Evolutionary conservation across 2,888 invertebrate genomes (phyloP), one percentile per base, ranked within the genome.

Genomic region (Sarcophaga variegata): DNA sequence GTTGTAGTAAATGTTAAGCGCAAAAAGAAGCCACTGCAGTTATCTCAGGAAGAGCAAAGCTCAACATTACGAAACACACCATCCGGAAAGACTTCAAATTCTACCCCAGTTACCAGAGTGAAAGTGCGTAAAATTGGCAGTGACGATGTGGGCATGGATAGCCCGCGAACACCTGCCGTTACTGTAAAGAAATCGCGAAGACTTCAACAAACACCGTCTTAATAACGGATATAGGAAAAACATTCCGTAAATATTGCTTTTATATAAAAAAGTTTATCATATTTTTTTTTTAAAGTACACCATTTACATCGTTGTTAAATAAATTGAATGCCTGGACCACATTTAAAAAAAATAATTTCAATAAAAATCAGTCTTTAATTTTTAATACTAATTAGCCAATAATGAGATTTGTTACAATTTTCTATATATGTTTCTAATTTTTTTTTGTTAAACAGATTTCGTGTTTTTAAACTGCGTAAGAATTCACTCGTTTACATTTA

Each of bases 1-100:
- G 92, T 94, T 54, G 90, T 94, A 80, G 92, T 94, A 1, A 93
- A 93, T 85, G 92, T 94, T 0, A 93, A 92, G 85, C 92, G 94
- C 20, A 93, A 93, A 87, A 92, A 91, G 87, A 93, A 92, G 84
- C 81, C 87, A n/a, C 54, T 84, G n/a, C 81, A 84, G n/a, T 77
- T 63, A n/a, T 78, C 69, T 27, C 80, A 79, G 45, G 81, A 83
- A 60, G 3, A 67, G 14, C 72, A 78, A 59, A 64, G 59, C 3
- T 14, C 64, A 45, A 66, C 66, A 12, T 49, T 54, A 47, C 67
- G 14, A 63, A 62, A 71, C n/a, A 81, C 72, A 3, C 76, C 78
- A 11, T 81, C 75, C 1, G 80, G 14, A 17, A 82, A 77, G 3
- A 62, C 45, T 60, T 83, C 17, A 20, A 82, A 4, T 83, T 79